Evolutionary conservation across 2,888 invertebrate species (phyloP), one percentile per base, ranked within the genome.

Genomic region (Branchipolynoe longqiensis): DNA sequence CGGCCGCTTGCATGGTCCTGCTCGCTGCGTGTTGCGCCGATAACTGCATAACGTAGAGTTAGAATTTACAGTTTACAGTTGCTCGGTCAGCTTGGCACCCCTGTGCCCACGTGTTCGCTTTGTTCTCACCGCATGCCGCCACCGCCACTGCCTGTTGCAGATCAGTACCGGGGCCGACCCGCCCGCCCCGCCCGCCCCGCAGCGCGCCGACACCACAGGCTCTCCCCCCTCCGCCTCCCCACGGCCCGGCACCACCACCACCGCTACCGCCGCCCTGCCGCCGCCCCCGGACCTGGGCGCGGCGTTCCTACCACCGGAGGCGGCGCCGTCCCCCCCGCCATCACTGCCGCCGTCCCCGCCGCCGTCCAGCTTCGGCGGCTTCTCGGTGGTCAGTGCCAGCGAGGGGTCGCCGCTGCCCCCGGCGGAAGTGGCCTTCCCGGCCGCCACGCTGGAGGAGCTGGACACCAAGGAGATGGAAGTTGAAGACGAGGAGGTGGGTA

Each of bases 181-280:
- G 12, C 90, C 89, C 6, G 89, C 88, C 8, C 89, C 90, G 48
- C 90, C 90, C 54, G 90, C 91, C 6, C 88, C 88, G 2, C 85
- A 90, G 88, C 14, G n/a, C n/a, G n/a, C n/a, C n/a, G n/a, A n/a
- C n/a, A 6, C 88, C 88, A 90, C 40, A 88, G 54, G 88, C 88
- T 85, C 89, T 89, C 33, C 89, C 89, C 88, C 89, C 88, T 62
- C 86, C 85, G 62, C 48, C 84, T 31, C 25, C 69, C 25, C 64
- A 54, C 41, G 48, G 31, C 78, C 69, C 38, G 40, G 40, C 41
- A 74, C 48, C 38, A 14, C 88, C 90, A 41, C 90, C 90, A 38
- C 88, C 88, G 31, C 62, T 81, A 59, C 88, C 88, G 58, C 90
- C 90, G 31, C 89, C 87, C 25, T 85, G 89, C 74, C 74, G 6